phyloP scores from a whole-genome alignment of 2,888 invertebrate genomes.

The Meghimatium bilineatum region DNA sequence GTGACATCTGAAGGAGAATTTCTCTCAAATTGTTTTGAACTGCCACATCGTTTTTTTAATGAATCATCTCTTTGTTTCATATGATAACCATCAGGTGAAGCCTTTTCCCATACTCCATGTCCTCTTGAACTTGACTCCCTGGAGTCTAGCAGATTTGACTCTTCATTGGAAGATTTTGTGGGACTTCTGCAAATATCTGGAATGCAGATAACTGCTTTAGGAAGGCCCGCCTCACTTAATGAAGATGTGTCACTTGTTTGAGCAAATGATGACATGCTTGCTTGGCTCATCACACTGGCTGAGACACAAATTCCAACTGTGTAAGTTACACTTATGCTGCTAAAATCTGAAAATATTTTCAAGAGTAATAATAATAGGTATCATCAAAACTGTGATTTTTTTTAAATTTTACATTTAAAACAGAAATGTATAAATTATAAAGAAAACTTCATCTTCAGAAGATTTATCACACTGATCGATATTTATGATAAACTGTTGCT shows the following conservation, averaged over 20 bases:
- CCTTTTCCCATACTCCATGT: not conserved
- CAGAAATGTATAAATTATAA: not conserved
- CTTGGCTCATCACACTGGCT: not conserved
- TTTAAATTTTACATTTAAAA: not conserved
- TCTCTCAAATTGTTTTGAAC: not conserved
- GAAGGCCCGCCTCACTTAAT: constrained; percentile 34
- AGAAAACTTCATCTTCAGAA: too few species aligned
- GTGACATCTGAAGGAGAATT: not conserved
- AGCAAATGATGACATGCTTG: constrained; percentile 10
- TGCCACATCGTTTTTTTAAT: not conserved
- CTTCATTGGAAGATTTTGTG: constrained; percentile 10
- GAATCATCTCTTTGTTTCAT: not conserved
- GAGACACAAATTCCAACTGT: not conserved
- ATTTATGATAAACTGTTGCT: too few species aligned
- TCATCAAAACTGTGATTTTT: too few species aligned
- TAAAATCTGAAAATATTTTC: not conserved
- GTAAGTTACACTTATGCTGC: not conserved
- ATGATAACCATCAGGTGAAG: not conserved
- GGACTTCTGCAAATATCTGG: constrained; percentile 50
- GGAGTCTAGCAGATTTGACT: not conserved
- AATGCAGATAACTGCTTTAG: constrained; percentile 52
- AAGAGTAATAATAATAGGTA: too few species aligned
- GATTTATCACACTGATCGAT: too few species aligned
- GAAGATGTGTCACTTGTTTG: constrained; percentile 16
- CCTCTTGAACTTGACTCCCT: constrained; percentile 9